Evolutionary conservation across 1,140 invertebrate genomes (phyloP).

Genomic region (Pachypeltis micranthus): DNA sequence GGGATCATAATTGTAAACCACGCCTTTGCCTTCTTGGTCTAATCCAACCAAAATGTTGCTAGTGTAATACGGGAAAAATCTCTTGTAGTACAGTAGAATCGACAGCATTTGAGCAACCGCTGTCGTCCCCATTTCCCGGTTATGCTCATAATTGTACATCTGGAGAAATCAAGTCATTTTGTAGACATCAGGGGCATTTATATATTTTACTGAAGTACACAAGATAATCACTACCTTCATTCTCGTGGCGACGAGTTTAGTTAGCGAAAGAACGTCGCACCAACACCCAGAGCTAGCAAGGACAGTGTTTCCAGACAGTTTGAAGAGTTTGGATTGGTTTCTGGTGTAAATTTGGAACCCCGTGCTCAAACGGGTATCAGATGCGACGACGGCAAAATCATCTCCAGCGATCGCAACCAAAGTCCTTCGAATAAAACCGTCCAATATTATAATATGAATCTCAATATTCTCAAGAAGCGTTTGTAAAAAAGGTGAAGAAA

Average conservation of each 20-base stretch:
- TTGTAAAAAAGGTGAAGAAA: background rate
- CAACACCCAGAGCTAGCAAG: constrained; percentile 88
- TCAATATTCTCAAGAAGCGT: no score
- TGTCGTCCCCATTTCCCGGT: constrained; percentile 82
- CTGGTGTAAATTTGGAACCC: constrained; percentile 84
- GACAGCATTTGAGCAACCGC: constrained; percentile 92
- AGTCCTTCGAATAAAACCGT: constrained; percentile 45
- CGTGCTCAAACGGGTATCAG: constrained; percentile 85
- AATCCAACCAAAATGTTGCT: constrained; percentile 88
- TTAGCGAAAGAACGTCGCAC: constrained; percentile 92
- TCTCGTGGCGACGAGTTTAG: constrained; percentile 68
- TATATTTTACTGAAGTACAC: no score
- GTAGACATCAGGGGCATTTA: no score
- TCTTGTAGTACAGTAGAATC: constrained; percentile 88
- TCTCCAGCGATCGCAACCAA: constrained; percentile 87
- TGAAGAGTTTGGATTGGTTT: constrained; percentile 73
- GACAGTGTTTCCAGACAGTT: constrained; percentile 67
- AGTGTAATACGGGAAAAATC: constrained; percentile 98
- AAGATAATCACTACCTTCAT: constrained; percentile 75
- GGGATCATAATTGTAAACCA: constrained; percentile 92
- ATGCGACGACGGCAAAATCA: constrained; percentile 72
- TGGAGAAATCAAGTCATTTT: constrained; percentile 36
- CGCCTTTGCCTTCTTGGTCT: constrained; percentile 78
- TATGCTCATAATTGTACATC: constrained; percentile 93
- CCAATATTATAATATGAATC: no score